These are phyloP conservation scores for Nasonovia ribisnigri DNA, from an alignment of 2,888 invertebrate species.

Conservation along the genomic window DNA sequence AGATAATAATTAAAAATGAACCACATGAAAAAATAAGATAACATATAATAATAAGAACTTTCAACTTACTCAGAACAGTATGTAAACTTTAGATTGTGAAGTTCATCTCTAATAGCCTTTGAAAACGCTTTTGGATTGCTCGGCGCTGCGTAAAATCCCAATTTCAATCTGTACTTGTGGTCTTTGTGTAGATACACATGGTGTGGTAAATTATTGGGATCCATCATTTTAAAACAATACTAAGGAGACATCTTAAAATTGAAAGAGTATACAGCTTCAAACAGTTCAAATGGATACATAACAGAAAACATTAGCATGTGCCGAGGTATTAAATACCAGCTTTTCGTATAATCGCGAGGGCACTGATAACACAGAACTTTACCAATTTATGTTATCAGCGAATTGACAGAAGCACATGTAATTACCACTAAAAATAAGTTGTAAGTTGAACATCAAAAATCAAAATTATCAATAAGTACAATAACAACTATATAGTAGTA, in stretches of 20 bases:
- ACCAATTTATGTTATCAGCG: neutral
- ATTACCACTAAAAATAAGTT: neutral
- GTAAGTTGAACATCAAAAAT: neutral
- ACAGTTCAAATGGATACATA: neutral
- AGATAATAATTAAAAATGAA: neutral
- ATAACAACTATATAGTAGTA: neutral
- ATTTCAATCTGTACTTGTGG: conserved; percentile 45
- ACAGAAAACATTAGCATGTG: neutral
- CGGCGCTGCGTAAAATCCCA: conserved; percentile 48
- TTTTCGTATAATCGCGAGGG: neutral
- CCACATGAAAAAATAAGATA: neutral
- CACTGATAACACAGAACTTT: neutral
- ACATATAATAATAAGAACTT: neutral
- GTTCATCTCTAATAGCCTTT: conserved; percentile 45
- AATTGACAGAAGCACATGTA: neutral
- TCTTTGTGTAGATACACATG: conserved; percentile 48
- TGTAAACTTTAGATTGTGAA: conserved; percentile 41
- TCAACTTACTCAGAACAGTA: conserved; percentile 47
- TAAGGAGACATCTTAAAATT: neutral
- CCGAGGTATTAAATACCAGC: neutral
- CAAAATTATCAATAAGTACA: neutral
- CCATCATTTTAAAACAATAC: neutral
- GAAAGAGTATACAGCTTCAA: neutral
- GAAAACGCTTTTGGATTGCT: conserved; percentile 58
- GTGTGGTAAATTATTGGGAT: conserved; percentile 52